Percentiles rank a stretch among this genome's conserved stretches.
Conservation (phyloP, 1,140 invertebrate genomes). For the Drosophila busckii region DNA sequence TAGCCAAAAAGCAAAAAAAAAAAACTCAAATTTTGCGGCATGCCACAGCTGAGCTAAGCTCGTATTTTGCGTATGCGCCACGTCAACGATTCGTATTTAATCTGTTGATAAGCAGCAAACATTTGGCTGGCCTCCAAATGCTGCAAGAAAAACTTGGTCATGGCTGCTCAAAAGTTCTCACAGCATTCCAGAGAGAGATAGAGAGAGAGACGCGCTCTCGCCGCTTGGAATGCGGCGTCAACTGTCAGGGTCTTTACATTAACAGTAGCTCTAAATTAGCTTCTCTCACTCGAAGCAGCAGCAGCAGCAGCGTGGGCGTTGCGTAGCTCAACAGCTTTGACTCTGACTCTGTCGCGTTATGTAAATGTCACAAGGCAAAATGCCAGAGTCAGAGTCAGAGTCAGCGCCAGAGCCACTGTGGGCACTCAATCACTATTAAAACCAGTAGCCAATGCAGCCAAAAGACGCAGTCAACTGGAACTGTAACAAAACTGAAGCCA, state of each 20-base stretch:
- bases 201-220: constrained; percentile 20
- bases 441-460: constrained; percentile 51
- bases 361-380: constrained; percentile 56
- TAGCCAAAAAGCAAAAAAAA: constrained; percentile 29
- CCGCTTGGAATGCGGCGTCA: constrained; percentile 63
- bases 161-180: constrained; percentile 58
- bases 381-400: too few relatives aligned
- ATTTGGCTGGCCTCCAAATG: constrained; percentile 35
- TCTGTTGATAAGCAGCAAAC: constrained; percentile 41
- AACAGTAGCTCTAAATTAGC: too few relatives aligned
- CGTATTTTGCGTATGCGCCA: constrained; percentile 26
- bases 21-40: too few relatives aligned
- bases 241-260: constrained; percentile 29
- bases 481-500: constrained; percentile 58
- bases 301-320: constrained; percentile 50
- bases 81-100: constrained; percentile 54
- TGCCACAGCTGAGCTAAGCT: constrained; percentile 7
- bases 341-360: constrained; percentile 58
- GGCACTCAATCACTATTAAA: constrained; percentile 47
- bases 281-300: neutral
- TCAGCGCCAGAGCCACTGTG: constrained; percentile 1
- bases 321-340: constrained; percentile 63
- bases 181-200: constrained; percentile 28
- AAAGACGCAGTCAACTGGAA: constrained; percentile 51
- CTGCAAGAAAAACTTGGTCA: constrained; percentile 54